Percentiles rank a stretch among this genome's conserved stretches.
Evolutionary conservation across 2,797 vertebrate genomes (phyloP).

Genomic region (Eulemur albifrons): DNA sequence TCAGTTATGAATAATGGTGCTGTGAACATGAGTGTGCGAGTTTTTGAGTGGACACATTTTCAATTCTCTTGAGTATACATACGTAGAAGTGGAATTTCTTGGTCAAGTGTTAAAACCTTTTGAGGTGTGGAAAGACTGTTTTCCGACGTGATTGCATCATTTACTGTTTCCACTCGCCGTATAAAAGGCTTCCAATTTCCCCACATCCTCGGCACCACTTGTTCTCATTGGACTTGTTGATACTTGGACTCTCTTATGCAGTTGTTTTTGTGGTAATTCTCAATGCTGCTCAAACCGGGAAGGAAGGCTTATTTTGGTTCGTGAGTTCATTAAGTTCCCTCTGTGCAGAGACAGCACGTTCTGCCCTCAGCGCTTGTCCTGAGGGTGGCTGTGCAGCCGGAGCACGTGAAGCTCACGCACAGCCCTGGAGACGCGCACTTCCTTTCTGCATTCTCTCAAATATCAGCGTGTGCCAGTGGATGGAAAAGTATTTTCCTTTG

Average conservation of each 20-base stretch:
- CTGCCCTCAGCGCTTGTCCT: background rate
- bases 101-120: background rate
- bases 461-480: background rate
- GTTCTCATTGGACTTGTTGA: background rate
- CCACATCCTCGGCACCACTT: background rate
- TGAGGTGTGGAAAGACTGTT: background rate
- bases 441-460: background rate
- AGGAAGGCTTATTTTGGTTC: background rate
- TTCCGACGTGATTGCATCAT: background rate
- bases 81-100: background rate
- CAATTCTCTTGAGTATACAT: background rate
- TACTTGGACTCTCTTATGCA: background rate
- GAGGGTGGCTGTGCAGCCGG: background rate
- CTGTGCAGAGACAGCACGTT: background rate
- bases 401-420: accelerated
- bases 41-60: background rate
- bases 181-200: accelerated
- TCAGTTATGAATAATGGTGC: background rate
- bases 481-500: background rate
- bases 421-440: accelerated
- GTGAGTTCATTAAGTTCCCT: background rate
- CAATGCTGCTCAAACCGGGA: background rate
- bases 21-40: accelerated
- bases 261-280: background rate
- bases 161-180: background rate